Percentiles rank a stretch among this genome's conserved stretches.
phyloP scores from a whole-genome alignment of 2,888 invertebrate genomes.

The Ommatoiulus sabulosus region DNA sequence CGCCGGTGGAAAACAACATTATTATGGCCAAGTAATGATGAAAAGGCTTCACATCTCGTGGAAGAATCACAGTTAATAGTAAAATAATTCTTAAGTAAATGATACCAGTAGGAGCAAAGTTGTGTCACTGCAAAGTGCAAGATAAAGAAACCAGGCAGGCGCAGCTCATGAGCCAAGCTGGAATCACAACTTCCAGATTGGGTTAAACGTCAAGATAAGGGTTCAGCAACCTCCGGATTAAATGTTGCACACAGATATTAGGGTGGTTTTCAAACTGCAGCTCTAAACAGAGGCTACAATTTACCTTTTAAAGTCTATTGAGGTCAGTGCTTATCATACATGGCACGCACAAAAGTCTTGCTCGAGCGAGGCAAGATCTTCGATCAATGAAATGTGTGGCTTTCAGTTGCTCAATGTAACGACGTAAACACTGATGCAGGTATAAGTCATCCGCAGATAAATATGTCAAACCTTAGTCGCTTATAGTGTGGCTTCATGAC shows the following conservation, averaged over 20 bases:
- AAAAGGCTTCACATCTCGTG: neutral
- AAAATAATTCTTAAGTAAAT: constrained; percentile 10
- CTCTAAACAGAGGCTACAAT: neutral
- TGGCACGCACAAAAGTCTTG: neutral
- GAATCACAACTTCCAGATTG: neutral
- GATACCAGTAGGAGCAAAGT: neutral
- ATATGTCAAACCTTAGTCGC: no score
- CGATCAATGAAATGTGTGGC: no score
- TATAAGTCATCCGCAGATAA: no score
- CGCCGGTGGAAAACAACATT: neutral
- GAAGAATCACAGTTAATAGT: constrained; percentile 25
- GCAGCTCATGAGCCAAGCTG: neutral
- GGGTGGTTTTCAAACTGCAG: neutral
- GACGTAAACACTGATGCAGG: no score
- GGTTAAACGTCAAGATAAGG: neutral
- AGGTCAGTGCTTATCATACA: neutral
- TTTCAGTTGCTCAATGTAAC: no score
- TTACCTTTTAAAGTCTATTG: constrained; percentile 15
- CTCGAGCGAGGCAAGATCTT: neutral
- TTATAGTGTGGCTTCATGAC: no score
- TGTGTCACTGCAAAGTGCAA: neutral
- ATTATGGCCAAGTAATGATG: neutral
- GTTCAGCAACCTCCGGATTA: neutral
- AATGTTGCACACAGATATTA: neutral
- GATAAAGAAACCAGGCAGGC: neutral